Conservation (phyloP, 2,888 invertebrate species). For the Halocaridina rubra region DNA sequence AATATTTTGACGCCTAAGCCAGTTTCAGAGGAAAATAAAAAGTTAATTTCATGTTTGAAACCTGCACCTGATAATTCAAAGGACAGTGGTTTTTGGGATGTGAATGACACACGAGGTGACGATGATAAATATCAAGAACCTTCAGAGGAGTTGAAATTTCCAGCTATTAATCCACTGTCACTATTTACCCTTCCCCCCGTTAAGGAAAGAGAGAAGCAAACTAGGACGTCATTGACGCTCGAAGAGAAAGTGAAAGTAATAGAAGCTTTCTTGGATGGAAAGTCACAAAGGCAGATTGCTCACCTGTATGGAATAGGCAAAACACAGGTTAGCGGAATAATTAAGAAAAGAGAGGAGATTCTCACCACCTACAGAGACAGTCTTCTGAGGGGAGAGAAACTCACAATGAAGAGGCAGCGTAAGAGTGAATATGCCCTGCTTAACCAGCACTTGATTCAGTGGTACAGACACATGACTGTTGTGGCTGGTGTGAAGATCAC, state of each 20-base stretch:
- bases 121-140: background rate
- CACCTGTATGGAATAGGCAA: constrained; percentile 58
- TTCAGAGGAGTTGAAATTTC: constrained; percentile 21
- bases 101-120: background rate
- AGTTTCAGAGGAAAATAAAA: background rate
- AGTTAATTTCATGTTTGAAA: background rate
- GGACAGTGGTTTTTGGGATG: background rate
- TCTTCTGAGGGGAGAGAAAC: constrained; percentile 53
- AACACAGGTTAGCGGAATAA: constrained; percentile 62
- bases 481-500: constrained; percentile 55
- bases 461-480: constrained; percentile 60
- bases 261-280: constrained; percentile 59
- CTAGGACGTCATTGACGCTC: constrained; percentile 49
- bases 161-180: constrained; percentile 49
- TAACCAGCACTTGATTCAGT: constrained; percentile 62
- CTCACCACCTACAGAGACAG: constrained; percentile 48
- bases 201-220: constrained; percentile 51
- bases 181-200: constrained; percentile 58
- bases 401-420: constrained; percentile 48
- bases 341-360: constrained; percentile 57
- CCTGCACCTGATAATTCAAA: background rate
- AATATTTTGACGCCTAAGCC: constrained; percentile 4
- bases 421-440: constrained; percentile 57
- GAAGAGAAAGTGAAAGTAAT: constrained; percentile 63
- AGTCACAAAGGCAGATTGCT: constrained; percentile 61